Base-by-base conservation (phyloP, 2,888 invertebrate species). In the Apamea epomidion region DNA sequence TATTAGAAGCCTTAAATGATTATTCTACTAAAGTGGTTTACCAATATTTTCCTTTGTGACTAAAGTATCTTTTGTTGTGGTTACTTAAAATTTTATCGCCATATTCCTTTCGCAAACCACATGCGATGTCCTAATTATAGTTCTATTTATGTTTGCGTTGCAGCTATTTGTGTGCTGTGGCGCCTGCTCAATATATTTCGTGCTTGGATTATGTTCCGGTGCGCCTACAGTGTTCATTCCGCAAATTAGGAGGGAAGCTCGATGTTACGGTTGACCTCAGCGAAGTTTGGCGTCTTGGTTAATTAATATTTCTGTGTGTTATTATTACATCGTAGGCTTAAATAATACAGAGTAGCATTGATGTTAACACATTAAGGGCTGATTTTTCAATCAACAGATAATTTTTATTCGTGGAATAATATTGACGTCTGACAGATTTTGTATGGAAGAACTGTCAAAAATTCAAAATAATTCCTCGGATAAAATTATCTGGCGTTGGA, bases 141-240 rank as follows among this genome's bases (percentile, higher is more conserved):
- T 68, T 70, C 45, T 74, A 76, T 87, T 81, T 83, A 78, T 80
- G 67, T 78, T 74, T 72, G 69, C 6, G 81, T 83, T 90, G 60
- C 86, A 89, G 90, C 60, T 90, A 32, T 89, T 90, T 79, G 82
- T 91, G 72, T 84, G 81, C 77, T 87, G 85, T 72, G 85, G 88
- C 29, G 82, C 78, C 45, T 85, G 82, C 86, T 84, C 82, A 16
- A 85, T 91, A 81, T 90, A 90, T 81, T 91, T 90, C 69, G 86
- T 87, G 29, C 77, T 88, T 21, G 89, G 90, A 45, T 82, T 91
- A 37, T 86, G 85, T 80, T 87, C 89, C 54, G 88, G 90, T 16
- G 87, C 87, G 18, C 89, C 89, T 51, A 90, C 86, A 42, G 83
- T 90, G n/a, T 88, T 91, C 60, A 89, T 92, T 68, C 88, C 88